Evolutionary conservation across 2,797 vertebrate genomes (phyloP), one percentile per base, ranked within the genome.

Genomic region (Anguilla megastoma): DNA sequence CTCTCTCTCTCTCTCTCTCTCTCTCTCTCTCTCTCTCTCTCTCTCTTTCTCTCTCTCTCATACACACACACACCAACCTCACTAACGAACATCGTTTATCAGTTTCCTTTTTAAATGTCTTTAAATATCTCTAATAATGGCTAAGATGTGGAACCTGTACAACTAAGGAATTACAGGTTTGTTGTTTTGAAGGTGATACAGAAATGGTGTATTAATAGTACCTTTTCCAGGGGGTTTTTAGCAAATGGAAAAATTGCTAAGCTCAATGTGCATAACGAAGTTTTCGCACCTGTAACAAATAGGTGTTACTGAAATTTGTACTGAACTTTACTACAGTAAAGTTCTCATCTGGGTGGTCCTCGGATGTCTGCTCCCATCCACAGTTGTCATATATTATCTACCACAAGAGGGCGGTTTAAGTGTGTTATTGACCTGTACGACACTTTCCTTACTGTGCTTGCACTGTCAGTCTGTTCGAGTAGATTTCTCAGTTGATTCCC

Each of bases 1-100:
- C 85, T 85, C 85, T 85, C 87, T 54, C 87, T 52, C 87, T 80
- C 58, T 58, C 85, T 36, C 87, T 50, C 83, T 45, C 84, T 58
- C 84, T 30, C 71, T 71, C 83, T 71, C 41, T 86, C 85, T 85
- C 63, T 84, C 87, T 71, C 16, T 36, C 36, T 85, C 56, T 60
- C 54, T 16, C 56, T 71, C 60, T 45, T 12, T 84, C n/a, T 24
- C 85, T 27, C 71, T 30, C 74, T 30, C 36, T 16, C 74, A 7
- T 3, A 41, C 16, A 79, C 33, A 41, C 36, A 24, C 1, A 50
- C 21, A 48, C 36, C 4, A 41, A 48, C 30, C 16, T 69, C 27
- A 30, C 10, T 8, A 10, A 9, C 27, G 3, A 27, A 36, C 69
- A 10, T 12, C 63, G 63, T n/a, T 69, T 74, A 74, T 12, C 30